Conservation (phyloP, 2,888 invertebrate species). For the Platypus cylindrus region DNA sequence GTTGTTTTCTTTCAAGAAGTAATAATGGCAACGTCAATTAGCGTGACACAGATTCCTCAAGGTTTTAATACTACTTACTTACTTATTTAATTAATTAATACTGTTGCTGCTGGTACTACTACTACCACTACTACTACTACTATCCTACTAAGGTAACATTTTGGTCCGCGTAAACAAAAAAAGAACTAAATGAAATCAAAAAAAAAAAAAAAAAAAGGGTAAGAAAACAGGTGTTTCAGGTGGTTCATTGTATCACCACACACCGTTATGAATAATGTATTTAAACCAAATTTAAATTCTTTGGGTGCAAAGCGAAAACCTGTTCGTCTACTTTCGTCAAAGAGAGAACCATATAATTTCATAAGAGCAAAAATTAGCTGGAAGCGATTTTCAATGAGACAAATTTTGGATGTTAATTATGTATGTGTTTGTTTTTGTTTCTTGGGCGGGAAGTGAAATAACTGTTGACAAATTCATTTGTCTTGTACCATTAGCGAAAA, state of each 20-base stretch:
- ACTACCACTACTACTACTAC: no score
- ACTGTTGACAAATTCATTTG: no score
- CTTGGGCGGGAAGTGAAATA: no score
- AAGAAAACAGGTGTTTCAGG: slow-evolving; percentile 12
- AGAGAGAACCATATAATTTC: slow-evolving; percentile 14
- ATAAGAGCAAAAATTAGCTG: slow-evolving; percentile 9
- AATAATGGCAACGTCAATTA: slow-evolving; percentile 9
- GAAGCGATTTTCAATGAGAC: slow-evolving; percentile 3
- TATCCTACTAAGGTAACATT: no score
- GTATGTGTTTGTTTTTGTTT: no score
- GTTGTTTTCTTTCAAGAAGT: slow-evolving; percentile 7
- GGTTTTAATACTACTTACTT: slow-evolving; percentile 13
- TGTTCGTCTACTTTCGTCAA: slow-evolving; percentile 15
- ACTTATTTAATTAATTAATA: slow-evolving; percentile 13
- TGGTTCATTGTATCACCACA: slow-evolving; percentile 15
- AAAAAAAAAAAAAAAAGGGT: slow-evolving; percentile 6
- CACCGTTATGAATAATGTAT: slow-evolving; percentile 15
- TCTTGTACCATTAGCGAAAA: no score
- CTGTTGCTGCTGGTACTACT: not conserved
- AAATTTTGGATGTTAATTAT: no score
- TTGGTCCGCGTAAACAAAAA: slow-evolving; percentile 9
- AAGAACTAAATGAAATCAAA: no score
- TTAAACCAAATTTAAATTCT: slow-evolving; percentile 17
- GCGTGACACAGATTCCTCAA: slow-evolving; percentile 12
- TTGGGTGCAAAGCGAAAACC: slow-evolving; percentile 14